Evolutionary conservation across 1,140 invertebrate species (phyloP), one percentile per base, ranked within the genome.

Genomic region (Brachionus sp.): DNA sequence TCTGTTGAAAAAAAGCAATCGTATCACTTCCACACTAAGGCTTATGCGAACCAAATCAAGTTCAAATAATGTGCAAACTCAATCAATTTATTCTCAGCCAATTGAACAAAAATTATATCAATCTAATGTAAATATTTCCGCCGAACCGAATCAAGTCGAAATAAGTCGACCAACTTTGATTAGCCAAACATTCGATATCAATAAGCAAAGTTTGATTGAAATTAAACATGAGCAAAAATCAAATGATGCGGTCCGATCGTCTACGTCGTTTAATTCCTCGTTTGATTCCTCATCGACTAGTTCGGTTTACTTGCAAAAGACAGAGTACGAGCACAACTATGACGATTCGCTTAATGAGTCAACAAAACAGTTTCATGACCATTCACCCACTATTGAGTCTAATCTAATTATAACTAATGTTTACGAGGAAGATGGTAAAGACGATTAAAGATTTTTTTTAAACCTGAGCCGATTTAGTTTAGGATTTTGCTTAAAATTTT

Each of bases 391-490:
- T 25, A 75, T 75, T 13, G 70, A 75, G 23, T 23, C 70, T 12
- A 75, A 75, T 75, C 6, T 46, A 12, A 75, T 75, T n/a, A 75
- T 75, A 46, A 75, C 70, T 75, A 75, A 75, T 75, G 42, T 75
- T 46, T 75, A 75, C 44, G 70, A 75, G 25, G 70, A 75, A 75
- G 70, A 75, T 75, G 70, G 70, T 75, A 75, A 46, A 75, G 7
- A 46, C 44, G 2, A 29, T 75, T 73, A 39, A 10, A 23, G 37
- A 73, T 42, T 73, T 75, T 75, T 46, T 46, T 42, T 2, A 13
- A 9, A 23, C 19, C 42, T 23, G 16, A 29, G 19, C 66, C 35
- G 16, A 19, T 39, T 39, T 70, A 19, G 33, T 70, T n/a, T 19
- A 16, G 16, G 16, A 39, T 2, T 9, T 12, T 33, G 10, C 5